phyloP scores from a whole-genome alignment of 2,113 vertebrate species.

The Pedionomus torquatus region DNA sequence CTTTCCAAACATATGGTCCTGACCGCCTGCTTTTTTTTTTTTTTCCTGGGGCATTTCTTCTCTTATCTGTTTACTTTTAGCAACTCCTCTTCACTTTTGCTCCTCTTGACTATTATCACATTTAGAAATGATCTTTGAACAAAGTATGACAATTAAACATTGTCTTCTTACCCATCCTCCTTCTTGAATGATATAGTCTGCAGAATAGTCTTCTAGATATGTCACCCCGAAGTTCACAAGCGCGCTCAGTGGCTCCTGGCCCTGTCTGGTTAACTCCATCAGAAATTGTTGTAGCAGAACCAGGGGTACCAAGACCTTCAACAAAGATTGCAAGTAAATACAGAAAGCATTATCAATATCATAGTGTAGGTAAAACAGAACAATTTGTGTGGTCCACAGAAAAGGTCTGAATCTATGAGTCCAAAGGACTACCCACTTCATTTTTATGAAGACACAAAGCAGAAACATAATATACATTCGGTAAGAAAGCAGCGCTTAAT shows the following conservation, averaged over 20 bases:
- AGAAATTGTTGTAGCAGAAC: constrained; percentile 87
- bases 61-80: not conserved
- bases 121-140: not conserved
- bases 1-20: not conserved
- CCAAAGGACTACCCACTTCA: not conserved
- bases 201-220: constrained; percentile 85
- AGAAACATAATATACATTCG: not conserved
- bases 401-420: not conserved
- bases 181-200: constrained; percentile 87
- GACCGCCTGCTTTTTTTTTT: not conserved
- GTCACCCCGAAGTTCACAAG: constrained; percentile 84
- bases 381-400: not conserved
- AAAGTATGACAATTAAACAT: not conserved
- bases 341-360: not conserved
- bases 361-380: not conserved
- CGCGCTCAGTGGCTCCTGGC: constrained; percentile 75
- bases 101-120: not conserved
- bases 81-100: not conserved
- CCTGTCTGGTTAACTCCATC: constrained; percentile 73
- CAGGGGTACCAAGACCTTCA: constrained; percentile 89
- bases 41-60: not conserved
- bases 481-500: not conserved
- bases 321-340: not conserved
- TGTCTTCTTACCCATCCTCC: constrained; percentile 93
- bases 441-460: not conserved